phyloP scores from a whole-genome alignment of 2,888 invertebrate genomes.

The Dexiosoma caninum region DNA sequence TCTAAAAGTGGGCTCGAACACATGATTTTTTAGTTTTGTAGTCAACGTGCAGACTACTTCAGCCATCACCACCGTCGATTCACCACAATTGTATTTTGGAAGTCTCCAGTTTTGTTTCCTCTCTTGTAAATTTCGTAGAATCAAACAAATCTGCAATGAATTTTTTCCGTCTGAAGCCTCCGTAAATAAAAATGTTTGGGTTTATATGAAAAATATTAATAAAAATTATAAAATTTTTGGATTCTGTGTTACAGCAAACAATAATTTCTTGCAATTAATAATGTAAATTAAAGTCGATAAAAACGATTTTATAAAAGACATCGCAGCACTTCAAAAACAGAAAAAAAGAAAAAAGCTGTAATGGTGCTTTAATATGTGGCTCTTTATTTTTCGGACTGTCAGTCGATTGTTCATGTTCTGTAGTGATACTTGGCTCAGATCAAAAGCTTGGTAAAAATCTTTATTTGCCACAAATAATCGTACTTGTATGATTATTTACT shows the following conservation, averaged over 20 bases:
- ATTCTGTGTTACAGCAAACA: not conserved
- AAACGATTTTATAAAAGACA: not conserved
- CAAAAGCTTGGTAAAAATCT: conserved; percentile 56
- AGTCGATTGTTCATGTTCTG: conserved; percentile 13
- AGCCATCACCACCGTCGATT: too few species aligned
- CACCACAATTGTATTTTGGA: too few species aligned
- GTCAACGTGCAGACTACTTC: too few species aligned
- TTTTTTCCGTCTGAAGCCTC: too few species aligned
- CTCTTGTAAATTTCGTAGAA: too few species aligned
- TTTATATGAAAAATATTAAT: too few species aligned
- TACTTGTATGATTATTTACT: conserved; percentile 5
- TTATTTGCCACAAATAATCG: conserved; percentile 29
- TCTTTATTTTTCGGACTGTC: not conserved
- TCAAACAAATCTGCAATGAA: too few species aligned
- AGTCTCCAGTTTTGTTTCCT: too few species aligned
- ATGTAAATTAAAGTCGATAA: conserved; percentile 7
- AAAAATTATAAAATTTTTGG: too few species aligned
- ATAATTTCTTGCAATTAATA: not conserved
- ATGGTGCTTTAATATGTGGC: not conserved
- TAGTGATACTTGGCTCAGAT: conserved; percentile 45
- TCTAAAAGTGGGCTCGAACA: too few species aligned
- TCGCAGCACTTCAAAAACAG: conserved; percentile 24
- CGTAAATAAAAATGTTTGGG: too few species aligned
- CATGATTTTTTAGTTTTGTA: too few species aligned
- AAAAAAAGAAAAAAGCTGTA: not conserved